Evolutionary conservation across 1,140 invertebrate species (phyloP), one percentile per base, ranked within the genome.

Genomic region (Ectropis grisescens): DNA sequence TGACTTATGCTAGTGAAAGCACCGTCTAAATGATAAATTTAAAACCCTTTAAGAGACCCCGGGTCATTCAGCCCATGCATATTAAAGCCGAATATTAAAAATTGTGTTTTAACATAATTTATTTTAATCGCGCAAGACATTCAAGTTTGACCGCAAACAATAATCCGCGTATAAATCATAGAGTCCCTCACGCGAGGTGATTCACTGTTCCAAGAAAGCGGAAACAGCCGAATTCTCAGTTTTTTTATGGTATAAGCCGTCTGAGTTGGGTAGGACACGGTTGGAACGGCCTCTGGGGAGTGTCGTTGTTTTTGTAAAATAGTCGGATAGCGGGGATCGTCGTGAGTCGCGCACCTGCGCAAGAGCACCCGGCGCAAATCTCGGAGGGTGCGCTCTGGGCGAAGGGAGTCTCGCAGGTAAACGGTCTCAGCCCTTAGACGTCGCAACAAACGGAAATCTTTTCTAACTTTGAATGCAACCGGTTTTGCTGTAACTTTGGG

Each of bases 121-220:
- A 48, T 47, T n/a, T n/a, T 35, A 41, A 37, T 40, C 32, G 37
- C 47, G 30, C 42, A 41, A 53, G 45, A 53, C 42, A 56, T 53
- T 53, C 37, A 44, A 37, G 33, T 49, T 41, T 46, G 52, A 57
- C 56, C 58, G 48, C 56, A 54, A 50, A 55, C 54, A 54, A 64
- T 56, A 68, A 70, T 57, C 55, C 58, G 22, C 33, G 47, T 55
- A 49, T 68, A 74, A 70, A 64, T 74, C 61, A 74, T 66, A 70
- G 66, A 60, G 42, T 31, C 45, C 50, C 47, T 44, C 58, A 65
- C 58, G 59, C 54, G 49, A 62, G 44, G 49, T 74, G 66, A 70
- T 56, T 74, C 66, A 71, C 56, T 45, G 50, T 68, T 68, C 66
- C 54, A 46, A 55, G 65, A 67, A 68, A 68, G 57, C 70, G 70